Percentiles rank a stretch among this genome's conserved stretches.
These are phyloP conservation scores for Scartelaos histophorus DNA, from an alignment of 2,113 vertebrate species.

Conservation along the genomic window DNA sequence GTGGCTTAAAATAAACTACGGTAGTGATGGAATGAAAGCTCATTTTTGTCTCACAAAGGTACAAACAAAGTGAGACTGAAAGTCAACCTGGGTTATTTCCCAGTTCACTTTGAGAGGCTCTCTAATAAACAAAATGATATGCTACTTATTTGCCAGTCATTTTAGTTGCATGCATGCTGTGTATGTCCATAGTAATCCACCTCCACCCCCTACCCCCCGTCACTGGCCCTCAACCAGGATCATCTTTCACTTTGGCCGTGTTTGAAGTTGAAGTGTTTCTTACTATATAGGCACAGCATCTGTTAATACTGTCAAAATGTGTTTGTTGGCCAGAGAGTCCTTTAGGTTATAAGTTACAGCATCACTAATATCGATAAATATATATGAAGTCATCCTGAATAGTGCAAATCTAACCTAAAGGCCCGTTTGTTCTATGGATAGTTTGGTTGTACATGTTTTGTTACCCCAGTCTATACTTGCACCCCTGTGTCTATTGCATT, in stretches of 20 bases:
- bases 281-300: background rate
- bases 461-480: slow-evolving; percentile 12
- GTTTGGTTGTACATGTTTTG: slow-evolving; percentile 4
- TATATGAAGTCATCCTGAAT: background rate
- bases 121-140: background rate
- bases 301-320: background rate
- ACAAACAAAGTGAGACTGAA: background rate
- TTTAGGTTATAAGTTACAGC: background rate
- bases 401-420: background rate
- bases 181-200: background rate
- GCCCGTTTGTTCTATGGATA: background rate
- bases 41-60: background rate
- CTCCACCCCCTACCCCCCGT: too few species aligned
- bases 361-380: background rate
- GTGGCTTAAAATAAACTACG: background rate
- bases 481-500: slow-evolving; percentile 38
- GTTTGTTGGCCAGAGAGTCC: background rate
- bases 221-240: background rate
- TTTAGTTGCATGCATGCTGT: background rate
- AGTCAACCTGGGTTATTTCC: background rate
- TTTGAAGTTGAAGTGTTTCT: background rate
- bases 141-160: background rate
- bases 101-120: background rate
- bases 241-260: background rate
- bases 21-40: background rate